phyloP scores from a whole-genome alignment of 1,140 invertebrate species.

The Drosophila santomea region DNA sequence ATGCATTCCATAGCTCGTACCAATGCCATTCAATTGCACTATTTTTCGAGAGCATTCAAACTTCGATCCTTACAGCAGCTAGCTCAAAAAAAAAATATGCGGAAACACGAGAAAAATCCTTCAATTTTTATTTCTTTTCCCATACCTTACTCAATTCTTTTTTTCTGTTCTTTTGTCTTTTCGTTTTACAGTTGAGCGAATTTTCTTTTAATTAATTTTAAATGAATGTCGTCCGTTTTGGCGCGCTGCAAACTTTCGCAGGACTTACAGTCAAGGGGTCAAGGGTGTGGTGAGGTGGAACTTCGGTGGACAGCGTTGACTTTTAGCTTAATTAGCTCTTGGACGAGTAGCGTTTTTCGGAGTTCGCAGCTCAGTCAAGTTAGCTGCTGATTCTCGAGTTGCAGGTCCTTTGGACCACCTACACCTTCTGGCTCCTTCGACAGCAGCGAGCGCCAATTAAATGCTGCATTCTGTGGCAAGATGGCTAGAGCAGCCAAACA shows the following conservation, averaged over 20 bases:
- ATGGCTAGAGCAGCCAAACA: constrained; percentile 57
- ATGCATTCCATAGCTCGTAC: background rate
- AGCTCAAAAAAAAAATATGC: constrained; percentile 4
- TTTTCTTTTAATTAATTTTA: constrained; percentile 84
- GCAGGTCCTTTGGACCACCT: constrained; percentile 11
- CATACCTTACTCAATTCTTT: constrained; percentile 31
- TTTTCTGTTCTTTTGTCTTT: constrained; percentile 73
- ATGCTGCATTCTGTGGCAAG: constrained; percentile 64
- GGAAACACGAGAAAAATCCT: constrained; percentile 42
- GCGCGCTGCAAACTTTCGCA: constrained; percentile 76
- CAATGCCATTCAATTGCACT: constrained; percentile 1
- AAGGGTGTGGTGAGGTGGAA: constrained; percentile 21
- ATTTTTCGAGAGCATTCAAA: constrained; percentile 49
- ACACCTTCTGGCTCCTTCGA: background rate
- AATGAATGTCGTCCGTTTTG: constrained; percentile 79
- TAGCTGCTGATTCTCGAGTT: constrained; percentile 23
- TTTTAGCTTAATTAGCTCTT: constrained; percentile 83
- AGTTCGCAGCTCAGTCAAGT: constrained; percentile 45
- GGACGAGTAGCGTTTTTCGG: constrained; percentile 47
- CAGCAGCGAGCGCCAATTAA: constrained; percentile 69
- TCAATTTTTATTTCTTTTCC: constrained; percentile 55
- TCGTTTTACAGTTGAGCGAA: constrained; percentile 79
- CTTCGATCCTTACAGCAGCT: constrained; percentile 38
- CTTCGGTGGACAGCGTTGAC: constrained; percentile 65
- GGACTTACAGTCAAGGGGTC: constrained; percentile 14